Conservation (phyloP, 2,113 vertebrate genomes). For the Coracopsis vasa region DNA sequence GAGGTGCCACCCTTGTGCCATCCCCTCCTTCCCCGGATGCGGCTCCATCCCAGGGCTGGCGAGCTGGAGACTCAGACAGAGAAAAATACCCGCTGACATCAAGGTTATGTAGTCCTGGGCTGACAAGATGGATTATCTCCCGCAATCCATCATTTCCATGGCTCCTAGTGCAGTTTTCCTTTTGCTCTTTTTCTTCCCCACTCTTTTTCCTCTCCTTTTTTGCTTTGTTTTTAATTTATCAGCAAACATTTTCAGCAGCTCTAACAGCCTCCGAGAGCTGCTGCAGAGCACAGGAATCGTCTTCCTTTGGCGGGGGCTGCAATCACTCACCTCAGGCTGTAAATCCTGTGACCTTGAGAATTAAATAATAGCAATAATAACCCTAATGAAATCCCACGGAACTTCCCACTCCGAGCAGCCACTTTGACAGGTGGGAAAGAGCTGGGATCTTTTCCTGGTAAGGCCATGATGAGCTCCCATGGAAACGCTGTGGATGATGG, state of each 20-base stretch:
- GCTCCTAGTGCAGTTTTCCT: constrained; percentile 47
- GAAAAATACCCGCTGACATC: constrained; percentile 72
- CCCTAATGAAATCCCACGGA: constrained; percentile 12
- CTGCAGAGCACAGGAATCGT: constrained; percentile 64
- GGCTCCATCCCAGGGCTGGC: not conserved
- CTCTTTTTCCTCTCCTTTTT: not conserved
- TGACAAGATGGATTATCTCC: constrained; percentile 71
- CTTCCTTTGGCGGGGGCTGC: constrained; percentile 69
- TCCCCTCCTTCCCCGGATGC: not conserved
- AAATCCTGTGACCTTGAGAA: constrained; percentile 72
- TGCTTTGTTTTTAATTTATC: not conserved
- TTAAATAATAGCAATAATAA: constrained; percentile 53
- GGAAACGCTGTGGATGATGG: not conserved
- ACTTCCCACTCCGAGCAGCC: not conserved
- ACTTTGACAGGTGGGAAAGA: constrained; percentile 26
- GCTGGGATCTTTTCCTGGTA: not conserved
- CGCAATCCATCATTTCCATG: constrained; percentile 38
- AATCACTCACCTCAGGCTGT: constrained; percentile 67
- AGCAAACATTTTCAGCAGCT: constrained; percentile 69
- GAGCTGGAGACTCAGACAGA: constrained; percentile 54
- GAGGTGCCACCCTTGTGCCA: not conserved
- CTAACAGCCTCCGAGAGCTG: constrained; percentile 67
- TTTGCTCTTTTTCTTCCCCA: not conserved
- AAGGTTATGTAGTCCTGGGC: constrained; percentile 69
- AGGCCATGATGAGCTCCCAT: not conserved